Evolutionary conservation across 1,140 invertebrate species (phyloP), one percentile per base, ranked within the genome.

Genomic region (Steinernema feltiae): DNA sequence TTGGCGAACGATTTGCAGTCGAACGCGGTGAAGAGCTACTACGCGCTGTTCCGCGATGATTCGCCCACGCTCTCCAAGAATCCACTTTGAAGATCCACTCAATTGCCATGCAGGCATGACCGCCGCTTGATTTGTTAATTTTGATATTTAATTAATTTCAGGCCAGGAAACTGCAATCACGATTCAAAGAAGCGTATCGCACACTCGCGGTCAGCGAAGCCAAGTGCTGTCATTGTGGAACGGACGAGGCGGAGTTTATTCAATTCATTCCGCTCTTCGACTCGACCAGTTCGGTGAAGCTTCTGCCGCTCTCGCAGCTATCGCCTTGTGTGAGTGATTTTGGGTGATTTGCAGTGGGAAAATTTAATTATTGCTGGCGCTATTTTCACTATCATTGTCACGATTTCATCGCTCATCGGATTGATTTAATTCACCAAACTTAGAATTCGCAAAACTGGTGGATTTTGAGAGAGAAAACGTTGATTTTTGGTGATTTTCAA

Each of bases 271-370:
- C 75, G n/a, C 15, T 79, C 17, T 70, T 79, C 29, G 76, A 79
- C 12, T 31, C 79, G 27, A 69, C 73, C n/a, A 71, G 63, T 15
- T 79, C 78, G 3, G 30, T 76, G 15, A 46, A 79, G 32, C 76
- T 79, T 29, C 31, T 63, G 17, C 78, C 78, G 15, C 29, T 79
- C 1, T 79, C 82, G 0, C 76, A 79, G 31, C 48, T 79, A 53
- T 77, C 78, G 18, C 78, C 78, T 24, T 79, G 78, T 70, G 78
- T 79, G 73, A 82, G 78, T 72, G 3, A n/a, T n/a, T n/a, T n/a
- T n/a, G n/a, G n/a, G n/a, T n/a, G n/a, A n/a, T n/a, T n/a, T 24
- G 31, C 53, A 30, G 7, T 32, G 27, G 24, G 48, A 76, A 7
- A 31, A 35, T 17, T 46, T 30, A n/a, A n/a, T n/a, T n/a, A n/a